These are phyloP conservation scores for Pachycephala philippinensis DNA, from an alignment of 2,113 vertebrate genomes.

Conservation along the genomic window DNA sequence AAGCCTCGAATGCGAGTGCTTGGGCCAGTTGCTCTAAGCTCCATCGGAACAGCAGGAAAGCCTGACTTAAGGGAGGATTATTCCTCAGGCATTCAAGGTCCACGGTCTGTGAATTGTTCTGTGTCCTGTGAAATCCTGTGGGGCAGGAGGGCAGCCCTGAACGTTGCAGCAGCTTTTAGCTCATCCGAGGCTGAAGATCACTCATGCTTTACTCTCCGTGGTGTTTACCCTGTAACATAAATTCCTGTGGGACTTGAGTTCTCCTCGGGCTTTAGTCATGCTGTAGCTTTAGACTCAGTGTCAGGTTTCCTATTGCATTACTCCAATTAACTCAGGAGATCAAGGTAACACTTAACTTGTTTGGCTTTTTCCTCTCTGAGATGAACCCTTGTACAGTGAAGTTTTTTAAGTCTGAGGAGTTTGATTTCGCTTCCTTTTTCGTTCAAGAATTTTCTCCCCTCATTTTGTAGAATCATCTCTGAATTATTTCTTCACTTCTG, in stretches of 20 bases:
- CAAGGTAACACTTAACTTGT: not conserved
- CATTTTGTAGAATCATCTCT: not conserved
- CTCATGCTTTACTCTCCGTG: not conserved
- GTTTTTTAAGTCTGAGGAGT: not conserved
- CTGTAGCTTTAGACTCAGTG: not conserved
- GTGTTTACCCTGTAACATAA: constrained; percentile 2
- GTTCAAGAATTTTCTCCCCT: not conserved
- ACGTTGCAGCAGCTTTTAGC: not conserved
- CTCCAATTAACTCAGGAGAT: not conserved
- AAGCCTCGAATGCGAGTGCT: not conserved
- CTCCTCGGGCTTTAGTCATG: not conserved
- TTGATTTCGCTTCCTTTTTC: not conserved
- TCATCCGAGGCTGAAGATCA: not conserved
- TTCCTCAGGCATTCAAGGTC: not conserved
- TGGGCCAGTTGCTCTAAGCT: not conserved
- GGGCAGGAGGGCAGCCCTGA: not conserved
- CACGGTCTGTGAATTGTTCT: not conserved
- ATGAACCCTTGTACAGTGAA: not conserved
- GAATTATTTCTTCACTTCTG: not conserved
- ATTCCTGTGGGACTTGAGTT: not conserved
- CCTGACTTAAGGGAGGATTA: not conserved
- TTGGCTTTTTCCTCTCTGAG: not conserved
- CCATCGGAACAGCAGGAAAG: not conserved
- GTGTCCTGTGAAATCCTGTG: not conserved
- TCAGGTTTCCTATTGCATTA: constrained; percentile 31